These are phyloP conservation scores for Nudaria mundana DNA, from an alignment of 2,888 invertebrate species.

Conservation along the genomic window DNA sequence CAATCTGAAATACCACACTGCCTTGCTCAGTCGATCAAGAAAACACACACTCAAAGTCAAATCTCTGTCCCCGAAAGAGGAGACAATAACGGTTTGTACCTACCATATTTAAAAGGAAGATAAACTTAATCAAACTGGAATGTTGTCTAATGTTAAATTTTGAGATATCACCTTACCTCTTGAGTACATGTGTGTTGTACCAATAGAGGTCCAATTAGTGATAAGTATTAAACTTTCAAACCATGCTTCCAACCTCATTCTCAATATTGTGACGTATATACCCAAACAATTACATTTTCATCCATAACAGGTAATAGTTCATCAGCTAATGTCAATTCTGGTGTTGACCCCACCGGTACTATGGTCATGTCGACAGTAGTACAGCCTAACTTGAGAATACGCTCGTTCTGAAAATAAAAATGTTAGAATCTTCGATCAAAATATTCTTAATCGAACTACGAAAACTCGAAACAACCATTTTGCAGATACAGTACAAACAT, in stretches of 20 bases:
- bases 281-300: slow-evolving; percentile 77
- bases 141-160: background rate
- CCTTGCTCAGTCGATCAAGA: no score
- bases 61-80: no score
- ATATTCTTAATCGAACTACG: no score
- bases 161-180: slow-evolving; percentile 2
- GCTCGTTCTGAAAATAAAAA: slow-evolving; percentile 58
- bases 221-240: slow-evolving; percentile 14
- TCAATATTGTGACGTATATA: slow-evolving; percentile 59
- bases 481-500: no score
- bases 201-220: background rate
- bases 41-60: no score
- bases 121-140: background rate
- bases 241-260: slow-evolving; percentile 47
- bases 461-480: no score
- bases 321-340: slow-evolving; percentile 62
- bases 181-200: background rate
- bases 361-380: slow-evolving; percentile 33
- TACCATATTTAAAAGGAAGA: no score
- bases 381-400: slow-evolving; percentile 54
- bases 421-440: no score
- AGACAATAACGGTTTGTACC: no score
- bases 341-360: slow-evolving; percentile 33
- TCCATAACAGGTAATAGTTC: slow-evolving; percentile 54
- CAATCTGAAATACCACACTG: no score